Evolutionary conservation across 1,140 invertebrate genomes (phyloP), one percentile per base, ranked within the genome.

Genomic region (Chymomyza costata): DNA sequence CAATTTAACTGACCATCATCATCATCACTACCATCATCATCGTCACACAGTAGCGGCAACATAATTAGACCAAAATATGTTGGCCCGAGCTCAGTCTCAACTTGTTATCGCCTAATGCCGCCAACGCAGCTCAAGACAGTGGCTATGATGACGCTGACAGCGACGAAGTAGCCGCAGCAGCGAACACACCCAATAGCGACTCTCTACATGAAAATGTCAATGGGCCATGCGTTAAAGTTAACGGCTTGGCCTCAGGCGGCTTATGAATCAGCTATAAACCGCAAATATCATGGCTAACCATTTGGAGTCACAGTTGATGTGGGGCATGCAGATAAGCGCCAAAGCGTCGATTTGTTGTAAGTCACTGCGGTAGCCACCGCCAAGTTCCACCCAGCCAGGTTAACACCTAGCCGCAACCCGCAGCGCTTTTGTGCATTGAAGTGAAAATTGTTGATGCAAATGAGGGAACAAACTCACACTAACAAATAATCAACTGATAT

Each of bases 31-130:
- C n/a, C 35, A 47, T 50, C 56, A 59, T 35, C 55, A 58, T 28
- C 35, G 39, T 3, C 21, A 25, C n/a, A 25, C 56, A 45, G 8
- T 8, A 25, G 21, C 40, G 61, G 41, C 63, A 65, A 48, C 53
- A 74, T 68, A 76, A 78, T 70, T 76, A 74, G 63, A 56, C 60
- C 71, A 67, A 73, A 71, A 65, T 45, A 49, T 35, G 37, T 49
- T 63, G 45, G 31, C 61, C 46, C 17, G 41, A 28, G n/a, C n/a
- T 44, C 56, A 65, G 51, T 40, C n/a, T n/a, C 46, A 51, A 55
- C 61, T 57, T 50, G 48, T 50, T 39, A 38, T 38, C 31, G 55
- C 21, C 8, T 25, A 8, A 5, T 25, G 21, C 21, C 34, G 56
- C 61, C 8, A 25, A 25, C 21, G 21, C 21, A 25, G 21, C 21